A percentile compares a stretch with the other conserved stretches of the same genome.
phyloP scores from a whole-genome alignment of 1,140 invertebrate genomes.

The Cotesia typhae region DNA sequence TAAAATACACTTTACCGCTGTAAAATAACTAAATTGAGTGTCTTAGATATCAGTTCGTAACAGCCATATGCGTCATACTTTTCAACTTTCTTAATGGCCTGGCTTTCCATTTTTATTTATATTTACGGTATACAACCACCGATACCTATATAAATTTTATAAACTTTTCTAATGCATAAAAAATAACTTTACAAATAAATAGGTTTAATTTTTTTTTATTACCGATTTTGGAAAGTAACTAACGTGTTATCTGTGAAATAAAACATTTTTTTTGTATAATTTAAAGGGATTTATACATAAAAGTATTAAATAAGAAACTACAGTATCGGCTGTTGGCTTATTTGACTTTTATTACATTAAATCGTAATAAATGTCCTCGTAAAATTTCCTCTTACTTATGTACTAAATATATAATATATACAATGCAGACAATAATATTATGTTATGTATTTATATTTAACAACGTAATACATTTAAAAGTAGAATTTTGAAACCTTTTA shows the following conservation, averaged over 20 bases:
- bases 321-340: not conserved
- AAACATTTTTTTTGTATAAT: not conserved
- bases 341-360: constrained; percentile 27
- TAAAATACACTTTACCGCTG: not conserved
- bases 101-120: constrained; percentile 36
- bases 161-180: not conserved
- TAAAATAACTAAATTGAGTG: constrained; percentile 9
- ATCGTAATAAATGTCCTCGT: constrained; percentile 19
- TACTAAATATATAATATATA: constrained; percentile 18
- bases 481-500: no score
- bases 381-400: constrained; percentile 8
- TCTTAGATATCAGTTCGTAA: constrained; percentile 33
- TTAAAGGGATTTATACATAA: not conserved
- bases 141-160: constrained; percentile 3
- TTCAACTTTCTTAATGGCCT: constrained; percentile 35
- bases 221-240: no score
- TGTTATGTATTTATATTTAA: no score
- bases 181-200: not conserved
- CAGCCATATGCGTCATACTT: constrained; percentile 40
- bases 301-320: not conserved
- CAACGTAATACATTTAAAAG: no score
- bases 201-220: no score
- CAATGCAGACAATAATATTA: not conserved
- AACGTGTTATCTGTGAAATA: no score
- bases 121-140: constrained; percentile 21